Evolutionary conservation across 2,113 vertebrate genomes (phyloP).

Genomic region (Aplodontia rufa): DNA sequence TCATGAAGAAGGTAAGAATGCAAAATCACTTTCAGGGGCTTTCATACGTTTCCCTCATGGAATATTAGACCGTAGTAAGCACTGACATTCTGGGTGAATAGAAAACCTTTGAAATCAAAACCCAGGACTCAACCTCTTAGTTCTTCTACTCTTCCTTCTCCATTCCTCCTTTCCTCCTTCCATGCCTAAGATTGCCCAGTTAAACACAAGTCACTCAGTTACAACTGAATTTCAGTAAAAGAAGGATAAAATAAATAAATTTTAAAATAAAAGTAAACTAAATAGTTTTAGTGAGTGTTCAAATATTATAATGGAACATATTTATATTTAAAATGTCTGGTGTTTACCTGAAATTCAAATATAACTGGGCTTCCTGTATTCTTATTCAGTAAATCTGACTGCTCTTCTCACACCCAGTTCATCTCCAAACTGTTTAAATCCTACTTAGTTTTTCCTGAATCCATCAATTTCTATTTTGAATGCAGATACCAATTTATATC

Average conservation of each 20-base stretch:
- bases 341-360: conserved; percentile 11
- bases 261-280: not conserved
- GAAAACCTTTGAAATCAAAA: not conserved
- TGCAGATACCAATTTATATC: not conserved
- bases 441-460: not conserved
- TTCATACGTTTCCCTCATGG: not conserved
- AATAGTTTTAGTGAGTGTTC: not conserved
- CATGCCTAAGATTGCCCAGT: not conserved
- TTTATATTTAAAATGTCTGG: not conserved
- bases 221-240: not conserved
- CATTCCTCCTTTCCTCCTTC: not conserved
- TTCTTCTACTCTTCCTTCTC: not conserved
- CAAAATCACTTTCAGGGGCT: not conserved
- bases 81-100: not conserved
- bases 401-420: not conserved
- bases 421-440: not conserved
- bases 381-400: not conserved
- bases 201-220: not conserved
- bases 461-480: not conserved
- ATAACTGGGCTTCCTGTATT: not conserved
- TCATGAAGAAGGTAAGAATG: not conserved
- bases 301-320: not conserved
- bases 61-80: not conserved
- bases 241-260: not conserved
- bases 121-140: not conserved